A percentile compares a stretch with the other conserved stretches of the same genome.
Conservation (phyloP, 2,797 vertebrate genomes). For the Paedocypris micromegethes region DNA sequence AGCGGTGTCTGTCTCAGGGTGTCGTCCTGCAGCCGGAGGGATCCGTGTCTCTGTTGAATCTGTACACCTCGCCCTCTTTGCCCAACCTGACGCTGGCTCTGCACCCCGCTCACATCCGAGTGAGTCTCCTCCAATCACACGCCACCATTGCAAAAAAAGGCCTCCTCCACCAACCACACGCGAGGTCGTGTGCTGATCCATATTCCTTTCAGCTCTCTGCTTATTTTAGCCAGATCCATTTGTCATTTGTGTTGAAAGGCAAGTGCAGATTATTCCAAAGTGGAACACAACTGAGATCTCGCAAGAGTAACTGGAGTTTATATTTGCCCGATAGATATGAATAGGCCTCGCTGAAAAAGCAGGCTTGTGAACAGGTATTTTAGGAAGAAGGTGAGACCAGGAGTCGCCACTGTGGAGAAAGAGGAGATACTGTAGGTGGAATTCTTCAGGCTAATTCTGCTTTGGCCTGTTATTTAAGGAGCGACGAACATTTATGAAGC, state of each 20-base stretch:
- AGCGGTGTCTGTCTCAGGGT: slow-evolving; percentile 75
- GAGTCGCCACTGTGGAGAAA: slow-evolving; percentile 41
- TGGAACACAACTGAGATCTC: no score
- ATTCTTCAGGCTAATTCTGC: slow-evolving; percentile 1
- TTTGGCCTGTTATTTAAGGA: no score
- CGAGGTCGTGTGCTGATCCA: no score
- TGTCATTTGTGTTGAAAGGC: no score
- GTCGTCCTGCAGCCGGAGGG: slow-evolving; percentile 74
- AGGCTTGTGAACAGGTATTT: slow-evolving; percentile 36
- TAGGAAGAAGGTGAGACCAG: slow-evolving; percentile 40
- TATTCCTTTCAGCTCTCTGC: no score
- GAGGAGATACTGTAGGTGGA: slow-evolving; percentile 37
- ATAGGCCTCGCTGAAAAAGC: slow-evolving; percentile 41
- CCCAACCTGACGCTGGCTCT: slow-evolving; percentile 82
- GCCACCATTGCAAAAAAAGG: not conserved
- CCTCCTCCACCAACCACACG: not conserved
- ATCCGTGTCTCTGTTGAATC: slow-evolving; percentile 75
- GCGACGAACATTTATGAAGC: no score
- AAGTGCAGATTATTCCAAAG: no score
- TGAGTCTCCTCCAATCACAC: slow-evolving; percentile 58
- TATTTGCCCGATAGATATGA: slow-evolving; percentile 40
- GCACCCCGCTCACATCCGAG: slow-evolving; percentile 71
- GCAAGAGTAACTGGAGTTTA: no score
- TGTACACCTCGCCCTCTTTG: slow-evolving; percentile 81
- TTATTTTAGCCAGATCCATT: no score